These are phyloP conservation scores for Agraylea sexmaculata DNA, from an alignment of 1,140 invertebrate species.

Conservation along the genomic window DNA sequence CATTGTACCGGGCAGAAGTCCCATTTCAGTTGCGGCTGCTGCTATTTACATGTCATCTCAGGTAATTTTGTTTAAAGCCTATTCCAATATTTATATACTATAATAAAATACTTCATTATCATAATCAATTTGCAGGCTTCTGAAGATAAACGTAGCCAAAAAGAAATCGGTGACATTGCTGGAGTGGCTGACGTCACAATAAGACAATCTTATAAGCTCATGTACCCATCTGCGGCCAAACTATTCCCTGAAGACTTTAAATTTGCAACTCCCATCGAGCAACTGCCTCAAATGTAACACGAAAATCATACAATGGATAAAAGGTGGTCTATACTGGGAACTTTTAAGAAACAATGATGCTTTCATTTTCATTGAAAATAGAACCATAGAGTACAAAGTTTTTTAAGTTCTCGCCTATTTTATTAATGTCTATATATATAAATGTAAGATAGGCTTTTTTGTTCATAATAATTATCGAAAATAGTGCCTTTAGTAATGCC, in stretches of 20 bases:
- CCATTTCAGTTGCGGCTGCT: slow-evolving; percentile 96
- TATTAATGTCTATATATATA: too few relatives aligned
- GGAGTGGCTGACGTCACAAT: slow-evolving; percentile 99
- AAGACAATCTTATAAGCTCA: slow-evolving; percentile 93
- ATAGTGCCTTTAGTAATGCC: too few relatives aligned
- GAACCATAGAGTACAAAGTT: too few relatives aligned
- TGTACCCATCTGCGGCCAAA: slow-evolving; percentile 86
- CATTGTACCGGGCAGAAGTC: slow-evolving; percentile 96
- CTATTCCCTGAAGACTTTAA: slow-evolving; percentile 95
- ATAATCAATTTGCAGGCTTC: slow-evolving; percentile 59
- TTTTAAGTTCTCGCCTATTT: too few relatives aligned
- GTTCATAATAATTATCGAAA: too few relatives aligned
- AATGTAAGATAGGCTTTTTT: too few relatives aligned
- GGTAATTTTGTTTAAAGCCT: slow-evolving; percentile 33
- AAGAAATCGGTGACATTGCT: slow-evolving; percentile 97
- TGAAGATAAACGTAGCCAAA: slow-evolving; percentile 87
- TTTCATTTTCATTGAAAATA: too few relatives aligned
- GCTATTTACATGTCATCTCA: slow-evolving; percentile 99
- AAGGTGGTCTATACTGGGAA: too few relatives aligned
- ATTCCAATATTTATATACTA: slow-evolving; percentile 4
- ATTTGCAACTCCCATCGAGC: slow-evolving; percentile 89
- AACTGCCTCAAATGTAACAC: slow-evolving; percentile 82
- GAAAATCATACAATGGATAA: too few relatives aligned
- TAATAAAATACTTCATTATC: slow-evolving; percentile 7
- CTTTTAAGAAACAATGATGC: too few relatives aligned